Base-by-base conservation (phyloP, 2,113 vertebrate genomes). In the Sinocyclocheilus anshuiensis region DNA sequence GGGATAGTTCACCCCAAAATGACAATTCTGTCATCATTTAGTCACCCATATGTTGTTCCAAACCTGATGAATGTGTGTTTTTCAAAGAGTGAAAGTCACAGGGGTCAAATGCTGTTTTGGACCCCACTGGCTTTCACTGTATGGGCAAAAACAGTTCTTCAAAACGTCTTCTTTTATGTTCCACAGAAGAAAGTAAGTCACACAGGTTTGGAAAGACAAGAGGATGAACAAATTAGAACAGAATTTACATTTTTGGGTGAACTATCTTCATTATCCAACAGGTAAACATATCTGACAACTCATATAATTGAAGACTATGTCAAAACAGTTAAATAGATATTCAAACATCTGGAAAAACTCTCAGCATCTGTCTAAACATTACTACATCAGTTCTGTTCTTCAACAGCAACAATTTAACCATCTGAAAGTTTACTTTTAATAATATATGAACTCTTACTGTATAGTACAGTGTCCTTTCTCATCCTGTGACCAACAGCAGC, bases 311-410 rank as follows among this genome's bases (percentile, higher is more conserved):
- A 57, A 22, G 15, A 22, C 26, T 29, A 15, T 48, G 12, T 24
- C 48, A 78, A 55, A 61, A n/a, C 29, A 78, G 16, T 16, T 15
- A 53, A 53, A 53, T 15, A 55, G 16, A 16, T 18, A 59, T 55
- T 36, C 9, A 61, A 18, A 55, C 77, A 63, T 61, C 36, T 80
- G 82, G 22, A 39, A 39, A 72, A 72, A 6, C 82, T 74, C 67
- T 24, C 45, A 71, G 45, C 81, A 83, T 82, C 80, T 69, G 80
- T 82, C 45, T 53, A 82, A 82, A 82, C 63, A 82, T 22, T 63
- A 45, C 9, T 4, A 6, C 13, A 59, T 80, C 78, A 13, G 22
- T 63, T 20, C 8, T 69, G 18, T 50, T 20, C 24, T n/a, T 71
- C 72, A 12, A 55, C 22, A 39, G 8, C 16, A 20, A 72, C 57